Percentiles rank a stretch among this genome's conserved stretches.
These are phyloP conservation scores for Paratrypauchen microcephalus DNA, from an alignment of 2,797 vertebrate species.

Conservation along the genomic window DNA sequence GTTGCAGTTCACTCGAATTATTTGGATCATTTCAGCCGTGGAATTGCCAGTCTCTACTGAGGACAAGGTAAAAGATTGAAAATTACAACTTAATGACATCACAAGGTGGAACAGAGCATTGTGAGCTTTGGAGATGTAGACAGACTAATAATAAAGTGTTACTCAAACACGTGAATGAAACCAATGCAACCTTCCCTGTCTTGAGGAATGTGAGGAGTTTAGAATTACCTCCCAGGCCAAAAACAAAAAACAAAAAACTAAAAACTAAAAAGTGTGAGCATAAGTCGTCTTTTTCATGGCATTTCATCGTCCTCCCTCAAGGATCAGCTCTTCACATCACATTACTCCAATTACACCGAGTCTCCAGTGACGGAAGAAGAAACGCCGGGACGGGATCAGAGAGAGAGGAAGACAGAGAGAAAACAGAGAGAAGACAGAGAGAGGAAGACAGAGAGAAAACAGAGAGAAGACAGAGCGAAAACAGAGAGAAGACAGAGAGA, in stretches of 20 bases:
- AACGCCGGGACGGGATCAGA: slow-evolving; percentile 17
- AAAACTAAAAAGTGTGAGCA: not conserved
- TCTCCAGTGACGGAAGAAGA: slow-evolving; percentile 24
- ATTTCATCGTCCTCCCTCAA: slow-evolving; percentile 35
- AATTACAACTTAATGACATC: no score
- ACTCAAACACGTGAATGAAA: no score
- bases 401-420: slow-evolving; percentile 28
- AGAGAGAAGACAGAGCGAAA: not conserved
- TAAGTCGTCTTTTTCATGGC: slow-evolving; percentile 18
- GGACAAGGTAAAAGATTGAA: no score
- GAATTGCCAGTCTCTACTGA: no score
- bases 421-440: slow-evolving; percentile 12
- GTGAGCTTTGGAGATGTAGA: no score
- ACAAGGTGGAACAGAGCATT: no score
- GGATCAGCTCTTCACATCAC: slow-evolving; percentile 41
- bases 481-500: not conserved
- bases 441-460: slow-evolving; percentile 41
- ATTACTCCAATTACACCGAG: slow-evolving; percentile 27
- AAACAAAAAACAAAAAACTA: slow-evolving; percentile 13
- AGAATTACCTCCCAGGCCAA: slow-evolving; percentile 18
- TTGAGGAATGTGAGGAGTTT: slow-evolving; percentile 17
- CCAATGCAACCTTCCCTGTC: slow-evolving; percentile 18
- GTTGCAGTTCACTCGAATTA: no score
- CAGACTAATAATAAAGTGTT: no score
- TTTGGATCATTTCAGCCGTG: no score